Evolutionary conservation across 2,888 invertebrate species (phyloP).

Genomic region (Taphrorychus bicolor): DNA sequence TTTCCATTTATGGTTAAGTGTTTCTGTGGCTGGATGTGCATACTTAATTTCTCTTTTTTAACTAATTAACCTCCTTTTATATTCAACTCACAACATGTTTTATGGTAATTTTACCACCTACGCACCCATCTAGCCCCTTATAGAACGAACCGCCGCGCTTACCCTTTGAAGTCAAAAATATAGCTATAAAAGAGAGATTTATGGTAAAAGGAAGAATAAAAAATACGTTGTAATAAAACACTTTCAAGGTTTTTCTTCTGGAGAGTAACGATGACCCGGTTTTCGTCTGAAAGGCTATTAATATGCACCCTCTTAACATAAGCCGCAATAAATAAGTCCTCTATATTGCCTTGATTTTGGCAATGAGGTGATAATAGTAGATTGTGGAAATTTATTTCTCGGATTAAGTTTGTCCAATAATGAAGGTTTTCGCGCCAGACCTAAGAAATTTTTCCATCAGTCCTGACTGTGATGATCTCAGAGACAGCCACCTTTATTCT

Average conservation of each 20-base stretch:
- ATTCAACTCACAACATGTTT: not conserved
- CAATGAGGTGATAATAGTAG: not conserved
- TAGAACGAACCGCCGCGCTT: not conserved
- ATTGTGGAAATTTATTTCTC: not conserved
- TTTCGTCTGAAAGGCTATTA: slow-evolving; percentile 7
- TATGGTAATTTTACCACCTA: not conserved
- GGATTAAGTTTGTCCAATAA: not conserved
- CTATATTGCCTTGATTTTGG: not conserved
- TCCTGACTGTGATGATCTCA: no score
- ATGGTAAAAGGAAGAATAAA: slow-evolving; percentile 10
- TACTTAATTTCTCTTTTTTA: no score
- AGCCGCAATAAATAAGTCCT: slow-evolving; percentile 7
- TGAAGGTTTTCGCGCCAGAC: no score
- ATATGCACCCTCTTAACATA: slow-evolving; percentile 14
- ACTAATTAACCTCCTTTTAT: no score
- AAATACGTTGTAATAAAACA: slow-evolving; percentile 5
- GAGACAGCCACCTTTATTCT: no score
- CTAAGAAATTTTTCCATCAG: no score
- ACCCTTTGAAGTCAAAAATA: slow-evolving; percentile 8
- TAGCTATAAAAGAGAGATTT: slow-evolving; percentile 8
- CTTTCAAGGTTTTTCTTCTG: slow-evolving; percentile 9
- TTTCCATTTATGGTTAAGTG: no score
- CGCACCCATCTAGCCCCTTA: not conserved
- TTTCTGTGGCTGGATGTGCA: no score
- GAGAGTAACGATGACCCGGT: slow-evolving; percentile 9